These are phyloP conservation scores for Ephydatia muelleri DNA, from an alignment of 37 sponge, comb jelly and placozoan genomes.

Conservation along the genomic window DNA sequence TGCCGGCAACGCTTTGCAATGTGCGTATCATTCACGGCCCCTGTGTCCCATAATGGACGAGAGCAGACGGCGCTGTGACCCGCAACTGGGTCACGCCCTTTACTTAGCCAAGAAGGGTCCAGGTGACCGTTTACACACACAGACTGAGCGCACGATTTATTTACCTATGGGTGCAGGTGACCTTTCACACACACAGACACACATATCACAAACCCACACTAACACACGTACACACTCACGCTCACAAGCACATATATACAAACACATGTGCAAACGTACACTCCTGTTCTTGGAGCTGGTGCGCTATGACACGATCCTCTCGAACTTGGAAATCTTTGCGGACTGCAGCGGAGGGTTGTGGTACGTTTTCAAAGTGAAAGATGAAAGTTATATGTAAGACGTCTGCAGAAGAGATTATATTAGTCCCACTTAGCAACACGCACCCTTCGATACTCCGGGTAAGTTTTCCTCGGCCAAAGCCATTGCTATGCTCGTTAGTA, in stretches of 20 bases:
- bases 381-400: background rate
- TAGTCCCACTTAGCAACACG: background rate
- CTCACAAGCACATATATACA: background rate
- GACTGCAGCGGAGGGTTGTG: constrained; percentile 22
- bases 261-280: constrained; percentile 39
- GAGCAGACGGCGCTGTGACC: too few species aligned
- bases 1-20: too few species aligned
- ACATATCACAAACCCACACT: too few species aligned
- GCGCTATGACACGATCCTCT: constrained; percentile 41
- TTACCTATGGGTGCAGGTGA: too few species aligned
- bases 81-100: too few species aligned
- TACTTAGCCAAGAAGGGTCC: too few species aligned
- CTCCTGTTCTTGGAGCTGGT: constrained; percentile 57
- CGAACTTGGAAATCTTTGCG: constrained; percentile 44
- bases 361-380: background rate
- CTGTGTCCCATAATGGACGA: too few species aligned
- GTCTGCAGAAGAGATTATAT: background rate
- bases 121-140: too few species aligned
- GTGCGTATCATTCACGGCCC: too few species aligned
- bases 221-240: too few species aligned
- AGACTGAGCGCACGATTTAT: too few species aligned
- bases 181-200: too few species aligned
- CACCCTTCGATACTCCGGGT: constrained; percentile 60
- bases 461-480: constrained; percentile 57
- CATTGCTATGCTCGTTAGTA: constrained; percentile 6